A percentile compares a stretch with the other conserved stretches of the same genome.
phyloP scores from a whole-genome alignment of 2,797 vertebrate genomes.

The Dendrocincla tyrannina region DNA sequence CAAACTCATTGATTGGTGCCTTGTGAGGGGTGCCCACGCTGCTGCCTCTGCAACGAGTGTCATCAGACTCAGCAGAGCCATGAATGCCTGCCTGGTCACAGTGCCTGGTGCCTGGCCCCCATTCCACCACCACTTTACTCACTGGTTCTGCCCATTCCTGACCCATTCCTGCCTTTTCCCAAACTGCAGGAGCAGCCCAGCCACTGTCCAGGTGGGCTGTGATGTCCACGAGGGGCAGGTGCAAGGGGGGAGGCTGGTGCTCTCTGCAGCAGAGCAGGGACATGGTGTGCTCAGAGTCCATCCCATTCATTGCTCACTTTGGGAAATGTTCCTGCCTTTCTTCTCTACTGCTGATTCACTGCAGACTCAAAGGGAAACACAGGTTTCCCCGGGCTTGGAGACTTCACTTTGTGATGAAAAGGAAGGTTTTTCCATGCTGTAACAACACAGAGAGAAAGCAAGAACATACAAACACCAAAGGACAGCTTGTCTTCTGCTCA shows the following conservation, averaged over 20 bases:
- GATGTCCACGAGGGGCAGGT: accelerated
- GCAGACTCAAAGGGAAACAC: accelerated
- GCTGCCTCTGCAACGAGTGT: not conserved
- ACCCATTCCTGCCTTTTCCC: accelerated
- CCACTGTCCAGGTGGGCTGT: accelerated
- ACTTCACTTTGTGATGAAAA: not conserved
- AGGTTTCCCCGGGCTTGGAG: not conserved
- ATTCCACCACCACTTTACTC: accelerated
- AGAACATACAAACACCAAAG: accelerated
- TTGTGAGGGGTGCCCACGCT: not conserved
- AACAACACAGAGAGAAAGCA: not conserved
- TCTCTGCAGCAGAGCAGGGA: not conserved
- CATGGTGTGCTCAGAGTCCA: accelerated
- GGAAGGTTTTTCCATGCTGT: accelerated
- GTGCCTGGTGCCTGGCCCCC: accelerated
- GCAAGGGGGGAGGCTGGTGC: not conserved
- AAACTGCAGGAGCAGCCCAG: not conserved
- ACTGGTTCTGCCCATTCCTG: accelerated
- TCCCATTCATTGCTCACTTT: accelerated
- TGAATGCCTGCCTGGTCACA: accelerated
- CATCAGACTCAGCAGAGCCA: not conserved
- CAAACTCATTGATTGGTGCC: not conserved
- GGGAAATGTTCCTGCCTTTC: not conserved
- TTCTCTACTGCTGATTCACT: accelerated
- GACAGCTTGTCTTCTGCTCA: accelerated